These are phyloP conservation scores for Dascyllus trimaculatus DNA, from an alignment of 2,113 vertebrate species.

Conservation along the genomic window DNA sequence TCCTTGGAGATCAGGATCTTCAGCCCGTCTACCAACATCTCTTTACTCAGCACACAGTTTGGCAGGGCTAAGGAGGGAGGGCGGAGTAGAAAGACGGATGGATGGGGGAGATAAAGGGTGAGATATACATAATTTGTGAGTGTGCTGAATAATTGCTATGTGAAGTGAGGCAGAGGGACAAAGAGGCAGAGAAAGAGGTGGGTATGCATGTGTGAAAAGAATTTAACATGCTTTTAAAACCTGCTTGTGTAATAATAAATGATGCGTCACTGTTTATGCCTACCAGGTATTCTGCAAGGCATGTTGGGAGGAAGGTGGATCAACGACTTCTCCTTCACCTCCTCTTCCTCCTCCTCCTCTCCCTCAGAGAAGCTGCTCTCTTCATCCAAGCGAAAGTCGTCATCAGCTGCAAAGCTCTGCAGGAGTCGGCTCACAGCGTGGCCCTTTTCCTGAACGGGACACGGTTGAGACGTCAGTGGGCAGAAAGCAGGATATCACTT, in stretches of 20 bases:
- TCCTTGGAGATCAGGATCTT: slow-evolving; percentile 96
- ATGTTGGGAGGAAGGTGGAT: slow-evolving; percentile 79
- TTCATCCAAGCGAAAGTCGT: slow-evolving; percentile 90
- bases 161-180: slow-evolving; percentile 20
- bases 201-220: slow-evolving; percentile 16
- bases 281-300: slow-evolving; percentile 81
- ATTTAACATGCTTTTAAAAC: slow-evolving; percentile 31
- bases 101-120: slow-evolving; percentile 37
- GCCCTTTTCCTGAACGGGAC: slow-evolving; percentile 84
- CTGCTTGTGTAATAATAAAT: slow-evolving; percentile 34
- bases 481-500: slow-evolving; percentile 26
- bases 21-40: slow-evolving; percentile 92
- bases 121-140: slow-evolving; percentile 42
- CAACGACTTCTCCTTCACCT: slow-evolving; percentile 41
- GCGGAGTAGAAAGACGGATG: slow-evolving; percentile 30
- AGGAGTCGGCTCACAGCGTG: slow-evolving; percentile 92
- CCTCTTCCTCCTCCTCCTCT: slow-evolving; percentile 82
- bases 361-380: slow-evolving; percentile 95
- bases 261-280: slow-evolving; percentile 42
- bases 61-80: slow-evolving; percentile 77
- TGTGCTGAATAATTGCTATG: slow-evolving; percentile 42
- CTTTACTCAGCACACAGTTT: slow-evolving; percentile 92
- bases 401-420: slow-evolving; percentile 92
- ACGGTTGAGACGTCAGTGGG: slow-evolving; percentile 62
- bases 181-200: slow-evolving; percentile 4